phyloP scores from a whole-genome alignment of 1,140 invertebrate genomes.

The Asobara japonica region DNA sequence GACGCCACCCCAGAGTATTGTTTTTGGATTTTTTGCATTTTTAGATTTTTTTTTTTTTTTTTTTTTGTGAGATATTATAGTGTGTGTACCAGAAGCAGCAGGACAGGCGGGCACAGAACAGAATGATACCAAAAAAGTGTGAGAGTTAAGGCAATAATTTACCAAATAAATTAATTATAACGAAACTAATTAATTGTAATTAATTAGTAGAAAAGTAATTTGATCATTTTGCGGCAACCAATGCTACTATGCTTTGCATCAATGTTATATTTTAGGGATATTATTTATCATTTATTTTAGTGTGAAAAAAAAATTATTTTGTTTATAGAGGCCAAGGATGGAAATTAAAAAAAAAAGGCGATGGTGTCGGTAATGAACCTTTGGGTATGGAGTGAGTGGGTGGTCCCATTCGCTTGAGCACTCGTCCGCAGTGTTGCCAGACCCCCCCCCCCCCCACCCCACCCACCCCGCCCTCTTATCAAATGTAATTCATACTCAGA shows the following conservation, averaged over 20 bases:
- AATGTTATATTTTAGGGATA: neutral
- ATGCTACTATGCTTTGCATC: slow-evolving; percentile 22
- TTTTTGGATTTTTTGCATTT: neutral
- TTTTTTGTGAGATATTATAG: slow-evolving; percentile 13
- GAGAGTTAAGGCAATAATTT: slow-evolving; percentile 56
- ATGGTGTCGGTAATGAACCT: slow-evolving; percentile 24
- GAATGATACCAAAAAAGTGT: slow-evolving; percentile 66
- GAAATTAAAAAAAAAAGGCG: slow-evolving; percentile 4
- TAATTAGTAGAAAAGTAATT: too few species aligned
- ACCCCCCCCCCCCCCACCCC: neutral
- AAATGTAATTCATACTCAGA: slow-evolving; percentile 9
- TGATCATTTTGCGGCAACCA: slow-evolving; percentile 28
- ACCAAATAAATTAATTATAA: slow-evolving; percentile 43
- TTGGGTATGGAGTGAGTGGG: slow-evolving; percentile 23
- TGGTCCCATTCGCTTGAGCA: slow-evolving; percentile 21
- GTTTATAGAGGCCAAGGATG: neutral
- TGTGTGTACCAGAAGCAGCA: slow-evolving; percentile 62
- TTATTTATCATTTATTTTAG: neutral
- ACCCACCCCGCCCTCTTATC: slow-evolving; percentile 9
- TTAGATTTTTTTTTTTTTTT: neutral
- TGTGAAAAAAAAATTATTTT: too few species aligned
- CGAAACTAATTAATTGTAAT: neutral
- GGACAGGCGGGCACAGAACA: slow-evolving; percentile 58
- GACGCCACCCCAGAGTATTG: slow-evolving; percentile 46
- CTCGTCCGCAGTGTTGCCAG: slow-evolving; percentile 24